Percentiles rank a stretch among this genome's conserved stretches.
phyloP scores from a whole-genome alignment of 2,888 invertebrate species.

The Cephus spinipes region DNA sequence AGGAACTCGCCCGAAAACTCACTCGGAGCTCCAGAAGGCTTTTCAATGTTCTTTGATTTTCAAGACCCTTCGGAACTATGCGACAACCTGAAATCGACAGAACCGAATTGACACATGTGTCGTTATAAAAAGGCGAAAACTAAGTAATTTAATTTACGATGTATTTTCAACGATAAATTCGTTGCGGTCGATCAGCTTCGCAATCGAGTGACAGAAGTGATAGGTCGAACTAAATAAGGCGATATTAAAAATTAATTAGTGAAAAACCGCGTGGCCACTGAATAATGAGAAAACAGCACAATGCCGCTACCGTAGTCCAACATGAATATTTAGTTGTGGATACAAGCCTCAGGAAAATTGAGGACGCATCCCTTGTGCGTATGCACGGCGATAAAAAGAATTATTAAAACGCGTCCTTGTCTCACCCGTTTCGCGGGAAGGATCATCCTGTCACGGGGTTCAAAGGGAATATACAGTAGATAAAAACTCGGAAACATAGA shows the following conservation, averaged over 20 bases:
- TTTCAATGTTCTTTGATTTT: too few species aligned
- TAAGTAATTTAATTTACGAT: too few species aligned
- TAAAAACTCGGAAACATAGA: too few species aligned
- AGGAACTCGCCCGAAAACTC: not conserved
- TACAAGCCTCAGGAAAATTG: not conserved
- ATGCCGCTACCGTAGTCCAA: constrained; percentile 22
- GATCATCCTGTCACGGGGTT: constrained; percentile 37
- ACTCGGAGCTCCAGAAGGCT: too few species aligned
- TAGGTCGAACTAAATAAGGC: not conserved
- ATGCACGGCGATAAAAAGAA: constrained; percentile 47
- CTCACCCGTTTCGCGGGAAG: constrained; percentile 9
- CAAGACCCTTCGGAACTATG: too few species aligned
- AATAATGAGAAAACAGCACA: constrained; percentile 37
- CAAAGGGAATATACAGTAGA: constrained; percentile 34
- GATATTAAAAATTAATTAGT: not conserved
- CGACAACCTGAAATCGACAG: too few species aligned
- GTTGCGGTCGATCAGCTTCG: too few species aligned
- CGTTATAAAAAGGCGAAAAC: too few species aligned
- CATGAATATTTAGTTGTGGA: constrained; percentile 42
- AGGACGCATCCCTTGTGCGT: too few species aligned
- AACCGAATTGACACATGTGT: too few species aligned
- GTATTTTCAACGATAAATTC: too few species aligned
- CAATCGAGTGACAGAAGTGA: too few species aligned
- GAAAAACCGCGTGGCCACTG: constrained; percentile 21
- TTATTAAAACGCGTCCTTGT: constrained; percentile 48